phyloP scores from a whole-genome alignment of 2,113 vertebrate species.

The Rhea pennata region DNA sequence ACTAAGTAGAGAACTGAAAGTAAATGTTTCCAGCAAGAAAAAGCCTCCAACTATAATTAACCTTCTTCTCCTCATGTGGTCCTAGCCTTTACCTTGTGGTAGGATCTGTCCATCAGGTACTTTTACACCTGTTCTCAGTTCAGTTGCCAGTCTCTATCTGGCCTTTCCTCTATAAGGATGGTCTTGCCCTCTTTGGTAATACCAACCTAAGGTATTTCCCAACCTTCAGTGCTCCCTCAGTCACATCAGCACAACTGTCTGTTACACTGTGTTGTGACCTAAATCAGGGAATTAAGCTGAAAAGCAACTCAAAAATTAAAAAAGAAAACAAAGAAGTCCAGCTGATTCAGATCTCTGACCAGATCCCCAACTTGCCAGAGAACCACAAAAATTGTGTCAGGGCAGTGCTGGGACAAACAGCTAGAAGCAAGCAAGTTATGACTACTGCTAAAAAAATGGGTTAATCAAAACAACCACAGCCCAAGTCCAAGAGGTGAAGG shows the following conservation, averaged over 20 bases:
- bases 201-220: background rate
- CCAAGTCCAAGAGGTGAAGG: rapidly evolving
- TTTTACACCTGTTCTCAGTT: rapidly evolving
- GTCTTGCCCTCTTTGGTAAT: background rate
- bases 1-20: slow-evolving; percentile 19
- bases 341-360: background rate
- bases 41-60: background rate
- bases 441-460: background rate
- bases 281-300: background rate
- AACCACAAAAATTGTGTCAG: rapidly evolving
- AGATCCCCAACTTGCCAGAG: background rate
- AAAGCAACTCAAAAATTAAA: background rate
- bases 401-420: background rate
- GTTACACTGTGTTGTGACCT: rapidly evolving
- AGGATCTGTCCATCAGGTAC: background rate
- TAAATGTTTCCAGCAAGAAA: background rate
- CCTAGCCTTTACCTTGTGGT: background rate
- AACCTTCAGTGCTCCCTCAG: background rate
- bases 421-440: rapidly evolving
- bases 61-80: background rate
- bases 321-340: background rate
- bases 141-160: background rate
- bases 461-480: background rate
- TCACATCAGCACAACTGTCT: rapidly evolving
- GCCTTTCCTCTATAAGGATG: background rate